Percentiles rank a stretch among this genome's conserved stretches.
Conservation (phyloP, 37 sponge, comb jelly and placozoan species). For the Mnemiopsis leidyi region DNA sequence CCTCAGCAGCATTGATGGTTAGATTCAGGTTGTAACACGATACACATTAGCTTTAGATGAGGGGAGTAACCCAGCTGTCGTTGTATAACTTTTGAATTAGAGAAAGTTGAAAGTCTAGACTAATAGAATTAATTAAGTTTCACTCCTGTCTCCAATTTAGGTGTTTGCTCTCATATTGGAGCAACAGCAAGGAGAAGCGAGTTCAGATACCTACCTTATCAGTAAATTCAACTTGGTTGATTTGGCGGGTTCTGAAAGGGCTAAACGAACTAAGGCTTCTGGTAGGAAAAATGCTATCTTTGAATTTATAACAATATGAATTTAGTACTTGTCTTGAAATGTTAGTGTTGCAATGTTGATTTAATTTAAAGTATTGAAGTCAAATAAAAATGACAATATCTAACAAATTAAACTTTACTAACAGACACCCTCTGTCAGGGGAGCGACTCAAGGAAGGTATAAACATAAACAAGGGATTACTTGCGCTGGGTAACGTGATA, state of each 20-base stretch:
- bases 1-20: too few relatives aligned
- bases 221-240: slow-evolving; percentile 55
- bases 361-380: too few relatives aligned
- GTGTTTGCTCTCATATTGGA: slow-evolving; percentile 52
- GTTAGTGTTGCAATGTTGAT: too few relatives aligned
- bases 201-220: neutral
- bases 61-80: too few relatives aligned
- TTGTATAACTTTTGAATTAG: too few relatives aligned
- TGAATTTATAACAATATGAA: too few relatives aligned
- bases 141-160: neutral
- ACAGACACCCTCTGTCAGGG: neutral
- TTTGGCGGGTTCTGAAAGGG: slow-evolving; percentile 51
- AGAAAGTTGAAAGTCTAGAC: neutral
- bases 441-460: slow-evolving; percentile 49
- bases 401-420: too few relatives aligned
- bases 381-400: too few relatives aligned
- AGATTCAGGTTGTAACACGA: too few relatives aligned
- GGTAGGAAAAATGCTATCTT: too few relatives aligned
- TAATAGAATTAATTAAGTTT: neutral
- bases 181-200: neutral
- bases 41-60: too few relatives aligned
- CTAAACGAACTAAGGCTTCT: slow-evolving; percentile 23
- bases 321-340: too few relatives aligned
- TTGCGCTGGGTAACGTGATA: slow-evolving; percentile 51
- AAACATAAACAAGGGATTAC: slow-evolving; percentile 43